Percentiles rank a stretch among this genome's conserved stretches.
Conservation (phyloP, 2,113 vertebrate species). For the Tetrax tetrax region DNA sequence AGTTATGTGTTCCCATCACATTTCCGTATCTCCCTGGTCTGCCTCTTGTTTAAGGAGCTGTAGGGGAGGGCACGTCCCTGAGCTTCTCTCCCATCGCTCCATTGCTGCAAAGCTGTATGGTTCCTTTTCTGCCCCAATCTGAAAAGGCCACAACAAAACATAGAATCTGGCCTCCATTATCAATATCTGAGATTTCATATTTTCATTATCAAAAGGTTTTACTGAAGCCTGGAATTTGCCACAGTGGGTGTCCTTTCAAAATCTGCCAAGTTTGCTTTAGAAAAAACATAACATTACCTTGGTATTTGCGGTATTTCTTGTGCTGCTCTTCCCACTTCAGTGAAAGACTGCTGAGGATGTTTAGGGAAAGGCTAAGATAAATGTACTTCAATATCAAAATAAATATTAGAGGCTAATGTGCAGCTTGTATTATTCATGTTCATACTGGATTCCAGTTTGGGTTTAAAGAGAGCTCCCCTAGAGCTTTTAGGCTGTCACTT, state of each 20-base stretch:
- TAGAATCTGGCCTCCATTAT: conserved; percentile 13
- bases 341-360: conserved; percentile 51
- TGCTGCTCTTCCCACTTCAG: conserved; percentile 41
- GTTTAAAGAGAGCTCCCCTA: not conserved
- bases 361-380: conserved; percentile 67
- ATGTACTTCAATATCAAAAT: conserved; percentile 55
- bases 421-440: conserved; percentile 21
- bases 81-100: not conserved
- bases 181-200: conserved; percentile 10
- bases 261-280: conserved; percentile 43
- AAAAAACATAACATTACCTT: conserved; percentile 57
- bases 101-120: not conserved
- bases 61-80: not conserved
- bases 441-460: not conserved
- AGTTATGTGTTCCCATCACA: not conserved
- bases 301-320: conserved; percentile 52
- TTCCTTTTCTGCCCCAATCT: not conserved
- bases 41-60: not conserved
- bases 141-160: not conserved
- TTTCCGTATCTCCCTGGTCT: rapidly evolving
- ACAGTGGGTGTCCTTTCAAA: conserved; percentile 60
- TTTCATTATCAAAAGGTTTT: conserved; percentile 47
- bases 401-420: conserved; percentile 32
- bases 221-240: conserved; percentile 40
- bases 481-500: not conserved